Evolutionary conservation across 2,113 vertebrate species (phyloP).

Genomic region (Todiramphus chloris): DNA sequence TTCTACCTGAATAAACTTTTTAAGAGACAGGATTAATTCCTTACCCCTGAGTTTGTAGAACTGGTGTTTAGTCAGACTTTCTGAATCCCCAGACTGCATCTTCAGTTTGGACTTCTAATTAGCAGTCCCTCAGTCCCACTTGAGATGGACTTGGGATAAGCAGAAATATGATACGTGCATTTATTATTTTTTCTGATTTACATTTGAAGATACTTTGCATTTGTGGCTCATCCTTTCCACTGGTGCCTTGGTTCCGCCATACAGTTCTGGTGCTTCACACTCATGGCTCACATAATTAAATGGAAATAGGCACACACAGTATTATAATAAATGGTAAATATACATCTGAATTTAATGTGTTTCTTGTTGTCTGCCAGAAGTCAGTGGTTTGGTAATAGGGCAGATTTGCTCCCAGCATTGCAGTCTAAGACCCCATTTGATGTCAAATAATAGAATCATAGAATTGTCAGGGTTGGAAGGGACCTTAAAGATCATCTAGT

Average conservation of each 20-base stretch:
- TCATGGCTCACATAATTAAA: neutral
- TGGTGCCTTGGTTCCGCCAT: neutral
- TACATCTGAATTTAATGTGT: neutral
- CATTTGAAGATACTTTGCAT: neutral
- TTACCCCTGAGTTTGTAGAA: neutral
- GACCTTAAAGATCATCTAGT: too few species aligned
- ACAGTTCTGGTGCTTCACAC: neutral
- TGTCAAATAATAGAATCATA: neutral
- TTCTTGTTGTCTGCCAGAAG: neutral
- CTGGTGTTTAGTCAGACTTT: neutral
- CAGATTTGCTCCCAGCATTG: neutral
- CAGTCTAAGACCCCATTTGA: neutral
- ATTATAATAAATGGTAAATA: neutral
- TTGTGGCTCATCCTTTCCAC: neutral
- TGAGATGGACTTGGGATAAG: neutral
- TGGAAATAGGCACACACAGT: accelerated
- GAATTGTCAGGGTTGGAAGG: too few species aligned
- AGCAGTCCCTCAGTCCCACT: neutral
- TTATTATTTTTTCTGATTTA: neutral
- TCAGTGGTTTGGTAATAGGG: neutral
- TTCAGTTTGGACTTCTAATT: neutral
- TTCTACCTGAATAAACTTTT: neutral
- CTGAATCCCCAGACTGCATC: neutral
- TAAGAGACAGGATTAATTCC: neutral
- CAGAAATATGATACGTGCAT: neutral